A percentile compares a stretch with the other conserved stretches of the same genome.
These are phyloP conservation scores for Cryptotis parvus DNA, from an alignment of 2,113 vertebrate species.

Conservation along the genomic window DNA sequence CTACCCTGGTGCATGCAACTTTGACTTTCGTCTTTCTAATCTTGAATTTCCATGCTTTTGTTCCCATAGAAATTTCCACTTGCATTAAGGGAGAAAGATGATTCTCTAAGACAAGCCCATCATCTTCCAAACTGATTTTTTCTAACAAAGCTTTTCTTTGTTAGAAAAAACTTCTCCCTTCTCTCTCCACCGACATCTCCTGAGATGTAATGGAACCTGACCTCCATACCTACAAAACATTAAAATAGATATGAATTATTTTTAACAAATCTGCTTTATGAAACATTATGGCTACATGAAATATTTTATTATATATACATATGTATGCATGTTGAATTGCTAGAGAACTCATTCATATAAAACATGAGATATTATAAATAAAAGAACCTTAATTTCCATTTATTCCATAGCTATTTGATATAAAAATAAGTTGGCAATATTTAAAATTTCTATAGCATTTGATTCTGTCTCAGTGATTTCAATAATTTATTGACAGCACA, in stretches of 20 bases:
- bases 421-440: conserved; percentile 34
- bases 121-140: no score
- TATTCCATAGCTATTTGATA: not conserved
- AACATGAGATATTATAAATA: not conserved
- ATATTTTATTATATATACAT: not conserved
- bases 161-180: no score
- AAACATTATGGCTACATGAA: not conserved
- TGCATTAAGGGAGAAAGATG: no score
- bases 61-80: no score
- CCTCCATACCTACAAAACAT: not conserved
- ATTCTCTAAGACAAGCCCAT: no score
- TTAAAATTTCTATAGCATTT: conserved; percentile 1
- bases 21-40: no score
- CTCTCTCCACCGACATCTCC: no score
- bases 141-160: no score
- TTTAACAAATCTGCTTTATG: not conserved
- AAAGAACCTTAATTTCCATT: not conserved
- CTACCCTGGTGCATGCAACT: no score
- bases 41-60: no score
- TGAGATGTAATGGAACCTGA: no score
- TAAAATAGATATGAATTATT: not conserved
- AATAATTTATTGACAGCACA: not conserved
- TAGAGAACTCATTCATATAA: not conserved
- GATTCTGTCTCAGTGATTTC: not conserved
- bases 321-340: not conserved